Evolutionary conservation across 2,113 vertebrate species (phyloP), one percentile per base, ranked within the genome.

Genomic region (Apteryx mantelli): DNA sequence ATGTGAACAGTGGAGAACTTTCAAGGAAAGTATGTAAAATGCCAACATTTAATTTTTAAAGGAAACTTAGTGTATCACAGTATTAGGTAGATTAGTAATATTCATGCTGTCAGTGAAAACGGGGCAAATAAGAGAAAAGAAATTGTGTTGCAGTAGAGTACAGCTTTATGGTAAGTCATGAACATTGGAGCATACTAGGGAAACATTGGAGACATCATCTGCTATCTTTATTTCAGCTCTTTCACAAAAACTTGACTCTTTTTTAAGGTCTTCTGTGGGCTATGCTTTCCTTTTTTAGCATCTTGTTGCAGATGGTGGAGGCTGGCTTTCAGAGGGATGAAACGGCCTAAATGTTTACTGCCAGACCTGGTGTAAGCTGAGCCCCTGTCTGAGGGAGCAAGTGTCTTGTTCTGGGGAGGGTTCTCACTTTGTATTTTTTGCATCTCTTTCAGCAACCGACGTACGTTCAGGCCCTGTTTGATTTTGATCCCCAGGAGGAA

Each of bases 401-500:
- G 9, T 69, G 38, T 58, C 74, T 50, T 2, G 77, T 30, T 34
- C 56, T 2, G 1, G 2, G 30, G 28, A 30, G 78, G 69, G 58
- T 78, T 92, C 86, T 96, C 94, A 92, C 77, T 70, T 53, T 30
- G 48, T 40, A 7, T 82, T 93, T 77, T 93, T 40, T 58, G 83
- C 56, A 19, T 60, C 30, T 60, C 42, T 94, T 95, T 53, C 98
- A 99, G 99, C 98, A 99, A 96, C 98, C 98, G 2, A 99, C 99
- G 1, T 99, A 99, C 1, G 99, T 99, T 97, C 99, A 99, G 97
- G 99, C 99, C 66, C 99, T 99, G 95, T 99, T 99, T 76, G 99
- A 99, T 98, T 99, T 99, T 44, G 99, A 99, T 97, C 99, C 99
- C 44, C 99, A 99, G 95, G 99, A 99, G 97, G 99, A 99, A 76